phyloP scores from a whole-genome alignment of 2,888 invertebrate species.

The Caenorhabditis angaria region DNA sequence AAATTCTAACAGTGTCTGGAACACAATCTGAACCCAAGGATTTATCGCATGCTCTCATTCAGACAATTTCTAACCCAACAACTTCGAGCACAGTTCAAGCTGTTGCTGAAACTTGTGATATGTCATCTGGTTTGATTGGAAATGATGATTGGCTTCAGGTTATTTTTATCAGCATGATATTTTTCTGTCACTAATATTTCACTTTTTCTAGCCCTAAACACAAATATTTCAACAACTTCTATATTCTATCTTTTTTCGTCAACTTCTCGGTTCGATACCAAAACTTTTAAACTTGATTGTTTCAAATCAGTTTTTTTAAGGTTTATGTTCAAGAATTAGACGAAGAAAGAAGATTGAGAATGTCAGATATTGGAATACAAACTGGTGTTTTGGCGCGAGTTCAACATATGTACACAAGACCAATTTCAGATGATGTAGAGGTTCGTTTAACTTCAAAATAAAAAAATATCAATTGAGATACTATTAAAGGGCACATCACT shows the following conservation, averaged over 20 bases:
- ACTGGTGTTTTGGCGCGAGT: slow-evolving; percentile 62
- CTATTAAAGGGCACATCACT: slow-evolving; percentile 8
- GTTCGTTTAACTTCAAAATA: not conserved
- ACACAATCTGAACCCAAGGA: too few relatives aligned
- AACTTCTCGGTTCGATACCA: not conserved
- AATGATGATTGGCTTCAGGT: slow-evolving; percentile 55
- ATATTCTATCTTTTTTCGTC: not conserved
- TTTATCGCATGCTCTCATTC: slow-evolving; percentile 19
- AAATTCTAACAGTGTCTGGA: not conserved
- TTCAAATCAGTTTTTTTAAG: slow-evolving; percentile 12
- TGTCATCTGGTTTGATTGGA: slow-evolving; percentile 25
- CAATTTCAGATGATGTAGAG: slow-evolving; percentile 25
- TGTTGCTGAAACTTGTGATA: slow-evolving; percentile 32
- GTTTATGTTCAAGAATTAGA: slow-evolving; percentile 55
- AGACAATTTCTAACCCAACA: slow-evolving; percentile 32
- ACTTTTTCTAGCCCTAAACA: not conserved
- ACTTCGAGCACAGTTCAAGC: slow-evolving; percentile 39
- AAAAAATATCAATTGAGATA: not conserved
- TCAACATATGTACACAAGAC: slow-evolving; percentile 56
- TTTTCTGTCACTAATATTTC: slow-evolving; percentile 1
- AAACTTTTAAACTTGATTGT: not conserved
- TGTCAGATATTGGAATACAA: slow-evolving; percentile 63
- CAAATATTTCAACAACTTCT: slow-evolving; percentile 17
- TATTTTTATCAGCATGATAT: slow-evolving; percentile 5
- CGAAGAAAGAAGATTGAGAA: slow-evolving; percentile 46